Base-by-base conservation (phyloP, 1,140 invertebrate species). In the Sinella curviseta region DNA sequence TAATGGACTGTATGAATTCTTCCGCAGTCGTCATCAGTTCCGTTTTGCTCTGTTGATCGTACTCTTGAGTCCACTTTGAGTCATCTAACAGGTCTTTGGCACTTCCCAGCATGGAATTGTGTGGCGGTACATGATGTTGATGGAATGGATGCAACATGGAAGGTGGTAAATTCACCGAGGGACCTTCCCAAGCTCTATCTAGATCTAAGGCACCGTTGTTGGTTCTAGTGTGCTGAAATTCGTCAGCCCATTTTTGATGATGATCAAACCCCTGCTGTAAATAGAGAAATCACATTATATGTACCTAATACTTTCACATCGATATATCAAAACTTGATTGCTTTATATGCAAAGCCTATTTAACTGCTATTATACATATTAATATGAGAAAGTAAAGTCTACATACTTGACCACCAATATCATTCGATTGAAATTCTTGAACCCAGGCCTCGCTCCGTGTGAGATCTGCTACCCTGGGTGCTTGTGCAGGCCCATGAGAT, bases 11-110 rank as follows among this genome's bases (percentile, higher is more conserved):
- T 30, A 83, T 3, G 1, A 83, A 77, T 16, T 80, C 78, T 54
- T 81, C 78, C 16, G 82, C 82, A 35, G 78, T 77, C 0, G 31
- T 77, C 78, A 80, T 81, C 20, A 81, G 70, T 60, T 81, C 82
- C 4, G 80, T 80, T 60, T 78, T 81, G 55, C 48, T 12, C 24
- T 65, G 24, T 8, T 57, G 34, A 17, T 39, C 54, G 33, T 70
- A 79, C 34, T 83, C 79, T 39, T 57, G 14, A n/a, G 67, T 31
- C 82, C 82, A 83, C 74, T 82, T 80, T 20, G 60, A 77, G n/a
- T 81, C 80, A 36, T 80, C 60, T n/a, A 83, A 28, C 0, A 83
- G 67, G 54, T 83, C 82, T 78, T 76, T 77, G 8, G 76, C 48
- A 33, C 54, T 77, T 30, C 48, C 35, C 35, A 75, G 30, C 24